Evolutionary conservation across 1,140 invertebrate species (phyloP), one percentile per base, ranked within the genome.

Genomic region (Odontomachus brunneus): DNA sequence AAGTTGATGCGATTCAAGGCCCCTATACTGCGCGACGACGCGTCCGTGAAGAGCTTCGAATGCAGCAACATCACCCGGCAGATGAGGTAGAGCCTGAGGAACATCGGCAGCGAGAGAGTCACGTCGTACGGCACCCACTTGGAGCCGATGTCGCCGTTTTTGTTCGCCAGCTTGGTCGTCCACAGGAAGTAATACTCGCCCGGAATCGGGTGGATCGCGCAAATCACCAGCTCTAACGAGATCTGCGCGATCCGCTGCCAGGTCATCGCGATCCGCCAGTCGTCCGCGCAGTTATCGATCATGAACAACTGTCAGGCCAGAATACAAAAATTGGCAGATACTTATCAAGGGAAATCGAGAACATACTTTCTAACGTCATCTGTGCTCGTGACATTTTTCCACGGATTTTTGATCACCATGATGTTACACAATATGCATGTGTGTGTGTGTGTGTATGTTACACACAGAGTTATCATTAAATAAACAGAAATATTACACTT

Each of bases 221-320:
- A 99, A 91, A 99, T 98, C 83, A 97, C 93, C 86, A 99, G 95
- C 94, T 99, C 99, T 88, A 99, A 95, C 48, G 96, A 95, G 92
- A 99, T 98, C 95, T 99, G 98, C 87, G 96, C 96, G 94, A 98
- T 98, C 93, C 98, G 95, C 94, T 98, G 97, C 97, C 97, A 99
- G 80, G 99, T 99, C 97, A 99, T 99, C 85, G 99, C 99, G 95
- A 99, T 99, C 92, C 99, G 96, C 99, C 99, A 99, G 95, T 99
- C 99, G 94, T 99, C 99, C 69, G 99, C 98, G 95, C 99, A 99
- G 96, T 99, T 99, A 96, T 99, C 98, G 95, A 99, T 99, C 98
- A 99, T 99, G 95, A 99, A 99, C 95, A 99, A 96, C 98, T 99
- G 95, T 55, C 95, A 95, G 90, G 62, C 71, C 11, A 53, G 2